These are phyloP conservation scores for Xylocopa sonorina DNA, from an alignment of 1,140 invertebrate genomes.

Conservation along the genomic window DNA sequence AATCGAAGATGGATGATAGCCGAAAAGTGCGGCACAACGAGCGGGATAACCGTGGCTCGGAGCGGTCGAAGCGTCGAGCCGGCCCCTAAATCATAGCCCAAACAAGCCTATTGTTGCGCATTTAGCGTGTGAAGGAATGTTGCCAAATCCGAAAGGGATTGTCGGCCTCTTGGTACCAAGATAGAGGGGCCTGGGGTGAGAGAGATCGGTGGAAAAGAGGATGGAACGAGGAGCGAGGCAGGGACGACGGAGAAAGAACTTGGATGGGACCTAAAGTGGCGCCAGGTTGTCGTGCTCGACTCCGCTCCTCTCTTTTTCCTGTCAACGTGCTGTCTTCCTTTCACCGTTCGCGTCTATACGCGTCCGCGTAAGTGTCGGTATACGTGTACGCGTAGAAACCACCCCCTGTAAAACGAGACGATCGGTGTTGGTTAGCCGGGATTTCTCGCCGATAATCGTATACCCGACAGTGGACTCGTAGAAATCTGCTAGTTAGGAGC, in stretches of 20 bases:
- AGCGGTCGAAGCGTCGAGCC: constrained; percentile 60
- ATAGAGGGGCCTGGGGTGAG: constrained; percentile 50
- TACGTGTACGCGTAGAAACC: not conserved
- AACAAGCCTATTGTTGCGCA: constrained; percentile 79
- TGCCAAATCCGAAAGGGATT: constrained; percentile 74
- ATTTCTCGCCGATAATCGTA: constrained; percentile 35
- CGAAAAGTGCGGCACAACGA: constrained; percentile 43
- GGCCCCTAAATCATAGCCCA: constrained; percentile 77
- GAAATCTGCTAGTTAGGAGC: constrained; percentile 73
- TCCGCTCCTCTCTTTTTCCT: constrained; percentile 13
- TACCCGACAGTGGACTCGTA: constrained; percentile 39
- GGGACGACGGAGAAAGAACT: constrained; percentile 58
- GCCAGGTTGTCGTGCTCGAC: constrained; percentile 72
- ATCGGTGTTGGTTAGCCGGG: not conserved
- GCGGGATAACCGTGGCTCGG: constrained; percentile 39
- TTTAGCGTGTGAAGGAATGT: constrained; percentile 79
- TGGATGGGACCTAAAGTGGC: constrained; percentile 69
- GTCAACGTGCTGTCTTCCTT: constrained; percentile 23
- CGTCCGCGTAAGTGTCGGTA: not conserved
- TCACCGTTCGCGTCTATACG: not conserved
- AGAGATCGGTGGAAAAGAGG: constrained; percentile 33
- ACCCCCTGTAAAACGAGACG: constrained; percentile 33
- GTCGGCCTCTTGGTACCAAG: constrained; percentile 53
- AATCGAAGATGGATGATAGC: constrained; percentile 74
- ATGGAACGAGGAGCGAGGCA: constrained; percentile 20